A percentile compares a stretch with the other conserved stretches of the same genome.
Evolutionary conservation across 2,888 invertebrate genomes (phyloP).

Genomic region (Tetranychus piercei): DNA sequence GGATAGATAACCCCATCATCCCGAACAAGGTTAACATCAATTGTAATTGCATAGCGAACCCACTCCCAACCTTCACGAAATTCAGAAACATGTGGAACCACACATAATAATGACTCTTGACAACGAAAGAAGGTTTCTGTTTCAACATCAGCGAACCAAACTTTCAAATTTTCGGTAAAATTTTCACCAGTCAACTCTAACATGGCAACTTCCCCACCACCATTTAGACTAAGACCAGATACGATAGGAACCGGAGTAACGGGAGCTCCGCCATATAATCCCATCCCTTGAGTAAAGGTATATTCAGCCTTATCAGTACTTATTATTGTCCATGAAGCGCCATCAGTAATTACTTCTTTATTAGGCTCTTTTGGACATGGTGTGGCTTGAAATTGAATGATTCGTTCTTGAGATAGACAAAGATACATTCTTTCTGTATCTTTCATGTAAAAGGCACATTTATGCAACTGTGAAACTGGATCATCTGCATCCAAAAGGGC

Average conservation of each 20-base stretch:
- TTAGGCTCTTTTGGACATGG: conserved; percentile 91
- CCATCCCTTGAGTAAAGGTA: conserved; percentile 97
- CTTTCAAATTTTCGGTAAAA: conserved; percentile 74
- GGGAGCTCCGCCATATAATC: conserved; percentile 66
- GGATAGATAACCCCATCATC: conserved; percentile 97
- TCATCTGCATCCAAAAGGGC: conserved; percentile 93
- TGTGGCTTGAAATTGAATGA: conserved; percentile 97
- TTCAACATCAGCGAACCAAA: conserved; percentile 95
- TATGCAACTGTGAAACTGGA: conserved; percentile 95
- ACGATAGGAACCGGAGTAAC: conserved; percentile 98
- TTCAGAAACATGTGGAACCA: conserved; percentile 89
- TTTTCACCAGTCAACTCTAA: conserved; percentile 87
- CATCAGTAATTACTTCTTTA: conserved; percentile 98
- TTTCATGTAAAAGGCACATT: conserved; percentile 99
- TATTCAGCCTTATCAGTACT: conserved; percentile 99
- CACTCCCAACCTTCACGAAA: conserved; percentile 91
- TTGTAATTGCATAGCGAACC: conserved; percentile 63
- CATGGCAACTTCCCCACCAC: conserved; percentile 97
- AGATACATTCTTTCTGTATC: conserved; percentile 97
- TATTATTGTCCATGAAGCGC: conserved; percentile 99
- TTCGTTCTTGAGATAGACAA: conserved; percentile 90
- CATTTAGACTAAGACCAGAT: conserved; percentile 64
- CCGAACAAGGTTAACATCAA: conserved; percentile 84
- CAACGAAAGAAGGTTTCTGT: conserved; percentile 58
- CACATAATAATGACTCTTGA: conserved; percentile 86